phyloP scores from a whole-genome alignment of 2,113 vertebrate species.

The Myotis brandtii region DNA sequence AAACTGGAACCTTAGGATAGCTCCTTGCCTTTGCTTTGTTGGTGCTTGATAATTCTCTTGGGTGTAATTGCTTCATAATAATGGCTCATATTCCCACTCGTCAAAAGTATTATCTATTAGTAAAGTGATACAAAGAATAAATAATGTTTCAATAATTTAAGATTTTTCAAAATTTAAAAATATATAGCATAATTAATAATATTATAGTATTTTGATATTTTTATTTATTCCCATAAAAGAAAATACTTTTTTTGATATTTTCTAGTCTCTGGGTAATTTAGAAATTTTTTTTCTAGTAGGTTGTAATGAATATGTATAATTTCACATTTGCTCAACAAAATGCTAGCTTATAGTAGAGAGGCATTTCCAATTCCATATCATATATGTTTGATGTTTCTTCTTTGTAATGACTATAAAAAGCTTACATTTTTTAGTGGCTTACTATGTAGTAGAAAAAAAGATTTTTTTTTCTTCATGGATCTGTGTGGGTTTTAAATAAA shows the following conservation, averaged over 20 bases:
- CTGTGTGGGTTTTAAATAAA: not conserved
- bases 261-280: not conserved
- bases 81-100: not conserved
- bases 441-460: not conserved
- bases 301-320: not conserved
- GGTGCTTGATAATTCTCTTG: not conserved
- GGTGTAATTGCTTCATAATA: not conserved
- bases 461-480: not conserved
- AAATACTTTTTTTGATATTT: not conserved
- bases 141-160: constrained; percentile 11
- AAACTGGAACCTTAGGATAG: not conserved
- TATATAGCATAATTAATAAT: not conserved
- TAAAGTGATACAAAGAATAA: constrained; percentile 2
- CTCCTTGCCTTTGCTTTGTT: constrained; percentile 1
- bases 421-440: not conserved
- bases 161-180: not conserved
- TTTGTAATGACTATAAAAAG: not conserved
- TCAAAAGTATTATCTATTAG: not conserved
- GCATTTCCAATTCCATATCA: not conserved
- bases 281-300: not conserved
- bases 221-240: not conserved
- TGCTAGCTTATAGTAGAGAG: not conserved
- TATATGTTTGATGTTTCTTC: not conserved
- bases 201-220: constrained; percentile 21
- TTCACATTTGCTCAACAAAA: not conserved